Conservation (phyloP, 2,113 vertebrate genomes). For the Hassar affinis region DNA sequence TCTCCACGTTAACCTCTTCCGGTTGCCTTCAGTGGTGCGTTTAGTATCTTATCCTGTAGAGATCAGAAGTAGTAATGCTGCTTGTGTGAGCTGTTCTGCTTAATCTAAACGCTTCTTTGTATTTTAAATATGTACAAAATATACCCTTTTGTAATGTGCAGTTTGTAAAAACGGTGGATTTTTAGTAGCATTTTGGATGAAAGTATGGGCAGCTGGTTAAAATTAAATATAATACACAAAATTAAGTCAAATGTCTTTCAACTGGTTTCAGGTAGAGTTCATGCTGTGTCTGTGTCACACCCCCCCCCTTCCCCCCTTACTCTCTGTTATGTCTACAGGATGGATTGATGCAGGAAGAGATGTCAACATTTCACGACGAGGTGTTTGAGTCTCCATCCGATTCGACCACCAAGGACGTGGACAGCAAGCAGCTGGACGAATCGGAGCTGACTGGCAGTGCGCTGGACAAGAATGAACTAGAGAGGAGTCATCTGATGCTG, state of each 20-base stretch:
- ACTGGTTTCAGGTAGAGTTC: too few species aligned
- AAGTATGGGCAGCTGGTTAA: not conserved
- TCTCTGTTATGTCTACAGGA: conserved; percentile 72
- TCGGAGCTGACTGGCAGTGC: conserved; percentile 88
- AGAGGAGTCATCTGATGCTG: conserved; percentile 94
- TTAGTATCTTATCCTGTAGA: not conserved
- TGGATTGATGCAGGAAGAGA: conserved; percentile 86
- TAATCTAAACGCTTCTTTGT: too few species aligned
- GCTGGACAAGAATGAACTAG: conserved; percentile 88
- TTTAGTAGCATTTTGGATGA: not conserved
- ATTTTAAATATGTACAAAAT: too few species aligned
- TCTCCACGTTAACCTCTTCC: not conserved
- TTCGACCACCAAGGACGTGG: conserved; percentile 82
- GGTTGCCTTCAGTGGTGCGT: not conserved
- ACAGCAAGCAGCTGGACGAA: conserved; percentile 77
- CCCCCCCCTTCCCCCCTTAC: too few species aligned
- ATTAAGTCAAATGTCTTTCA: not conserved
- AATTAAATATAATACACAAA: not conserved
- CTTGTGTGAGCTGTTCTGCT: not conserved
- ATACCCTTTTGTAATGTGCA: too few species aligned
- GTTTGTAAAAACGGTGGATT: not conserved
- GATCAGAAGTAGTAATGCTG: not conserved
- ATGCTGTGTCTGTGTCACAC: too few species aligned
- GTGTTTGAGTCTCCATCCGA: conserved; percentile 93
- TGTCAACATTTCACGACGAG: conserved; percentile 89